Evolutionary conservation across 2,797 vertebrate genomes (phyloP).

Genomic region (Gymnothorax javanicus): DNA sequence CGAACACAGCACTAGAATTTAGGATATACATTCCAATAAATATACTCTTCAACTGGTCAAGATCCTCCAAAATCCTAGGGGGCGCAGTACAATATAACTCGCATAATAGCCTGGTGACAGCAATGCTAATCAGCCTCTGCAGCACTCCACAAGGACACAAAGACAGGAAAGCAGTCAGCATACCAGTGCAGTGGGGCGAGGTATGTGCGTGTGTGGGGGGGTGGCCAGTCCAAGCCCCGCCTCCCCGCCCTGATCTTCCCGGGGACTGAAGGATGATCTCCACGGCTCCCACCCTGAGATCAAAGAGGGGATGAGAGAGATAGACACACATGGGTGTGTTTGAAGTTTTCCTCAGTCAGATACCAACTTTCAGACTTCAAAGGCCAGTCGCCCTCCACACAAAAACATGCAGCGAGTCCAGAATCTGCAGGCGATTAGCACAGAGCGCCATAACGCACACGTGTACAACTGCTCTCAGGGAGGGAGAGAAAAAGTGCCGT

Average conservation of each 20-base stretch:
- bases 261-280: neutral
- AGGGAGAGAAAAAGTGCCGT: neutral
- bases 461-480: neutral
- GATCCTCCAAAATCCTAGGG: neutral
- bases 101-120: neutral
- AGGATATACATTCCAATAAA: too few relatives aligned
- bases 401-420: neutral
- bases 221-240: neutral
- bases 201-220: neutral
- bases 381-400: constrained; percentile 34
- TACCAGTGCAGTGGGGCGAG: neutral
- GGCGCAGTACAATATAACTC: neutral
- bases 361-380: constrained; percentile 60
- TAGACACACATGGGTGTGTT: constrained; percentile 29
- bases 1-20: too few relatives aligned
- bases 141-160: neutral
- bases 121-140: neutral
- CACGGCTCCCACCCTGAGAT: neutral
- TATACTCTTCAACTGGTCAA: too few relatives aligned
- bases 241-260: neutral
- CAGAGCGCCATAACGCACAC: constrained; percentile 38
- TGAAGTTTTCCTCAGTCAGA: constrained; percentile 50
- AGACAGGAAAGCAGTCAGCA: neutral
- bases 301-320: neutral
- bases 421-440: constrained; percentile 38